These are phyloP conservation scores for Diaprepes abbreviatus DNA, from an alignment of 2,888 invertebrate species.

Conservation along the genomic window DNA sequence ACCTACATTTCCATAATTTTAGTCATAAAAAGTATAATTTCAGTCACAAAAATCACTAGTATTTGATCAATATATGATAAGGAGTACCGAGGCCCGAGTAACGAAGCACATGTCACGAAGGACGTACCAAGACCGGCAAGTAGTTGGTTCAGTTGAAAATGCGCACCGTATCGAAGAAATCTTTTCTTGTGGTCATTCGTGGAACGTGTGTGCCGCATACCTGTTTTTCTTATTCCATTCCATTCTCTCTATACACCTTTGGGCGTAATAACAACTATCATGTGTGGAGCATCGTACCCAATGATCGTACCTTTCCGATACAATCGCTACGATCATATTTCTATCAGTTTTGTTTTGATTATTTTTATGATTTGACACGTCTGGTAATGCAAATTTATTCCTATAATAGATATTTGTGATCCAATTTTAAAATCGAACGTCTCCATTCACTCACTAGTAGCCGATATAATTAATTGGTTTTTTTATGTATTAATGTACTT, in stretches of 20 bases:
- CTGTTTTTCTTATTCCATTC: slow-evolving; percentile 34
- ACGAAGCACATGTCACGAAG: slow-evolving; percentile 26
- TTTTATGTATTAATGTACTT: too few relatives aligned
- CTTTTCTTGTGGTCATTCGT: slow-evolving; percentile 18
- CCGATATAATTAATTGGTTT: too few relatives aligned
- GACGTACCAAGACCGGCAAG: slow-evolving; percentile 22
- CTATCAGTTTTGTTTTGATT: not conserved
- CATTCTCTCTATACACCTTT: slow-evolving; percentile 19
- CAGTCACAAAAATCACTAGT: slow-evolving; percentile 5
- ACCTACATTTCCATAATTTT: not conserved
- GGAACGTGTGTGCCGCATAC: slow-evolving; percentile 31
- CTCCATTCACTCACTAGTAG: too few relatives aligned
- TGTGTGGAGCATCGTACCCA: slow-evolving; percentile 27
- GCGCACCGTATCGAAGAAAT: slow-evolving; percentile 24
- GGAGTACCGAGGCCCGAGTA: slow-evolving; percentile 2
- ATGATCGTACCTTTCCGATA: slow-evolving; percentile 1
- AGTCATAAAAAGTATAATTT: slow-evolving; percentile 3
- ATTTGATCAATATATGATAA: not conserved
- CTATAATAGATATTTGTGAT: too few relatives aligned
- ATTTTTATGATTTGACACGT: too few relatives aligned
- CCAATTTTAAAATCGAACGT: too few relatives aligned
- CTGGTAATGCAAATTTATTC: too few relatives aligned
- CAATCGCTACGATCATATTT: slow-evolving; percentile 11
- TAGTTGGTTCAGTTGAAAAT: slow-evolving; percentile 21
- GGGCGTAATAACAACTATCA: slow-evolving; percentile 9